Base-by-base conservation (phyloP, 2,888 invertebrate genomes). In the Empis stercorea region DNA sequence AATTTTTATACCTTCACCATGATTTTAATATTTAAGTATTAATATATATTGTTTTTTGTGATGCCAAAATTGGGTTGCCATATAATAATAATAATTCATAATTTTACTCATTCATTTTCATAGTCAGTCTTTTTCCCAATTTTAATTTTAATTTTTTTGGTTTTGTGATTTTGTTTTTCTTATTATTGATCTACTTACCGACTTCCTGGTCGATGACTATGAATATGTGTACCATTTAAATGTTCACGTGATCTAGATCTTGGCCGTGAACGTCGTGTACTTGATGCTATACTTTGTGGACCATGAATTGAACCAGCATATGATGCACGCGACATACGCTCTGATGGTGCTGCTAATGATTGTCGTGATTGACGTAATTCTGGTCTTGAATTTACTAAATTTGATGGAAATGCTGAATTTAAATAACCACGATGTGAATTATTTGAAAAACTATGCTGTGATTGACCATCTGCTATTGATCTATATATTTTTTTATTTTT, bases 361-460 rank as follows among this genome's bases (percentile, higher is more conserved):
- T 89, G 88, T 44, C 88, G 78, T 23, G 89, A 89, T 65, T 87
- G 87, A 46, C 89, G 79, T 50, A 89, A 73, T 73, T 91, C 89
- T 81, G 81, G 81, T 61, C 82, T 72, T 16, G 82, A 78, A 61
- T 81, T 83, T 58, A 85, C 78, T 59, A 88, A 76, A 70, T 87
- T 87, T 55, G 79, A 80, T 47, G 84, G 81, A 56, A 80, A 75
- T 50, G 80, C 80, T 54, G 76, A 75, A 50, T 74, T 73, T 57
- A 81, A 72, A 62, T 86, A 87, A 53, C 70, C 70, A 59, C 87
- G 78, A 58, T 80, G 83, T 40, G 87, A 87, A 60, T 80, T 77
- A 61, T 87, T 87, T 49, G 87, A 84, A 68, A 87, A 88, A 64
- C 88, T 87, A 65, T 89, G 85, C 65, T 89, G 88, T 47, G 88